Percentiles rank a stretch among this genome's conserved stretches.
Evolutionary conservation across 2,888 invertebrate genomes (phyloP).

Genomic region (Bombylius major): DNA sequence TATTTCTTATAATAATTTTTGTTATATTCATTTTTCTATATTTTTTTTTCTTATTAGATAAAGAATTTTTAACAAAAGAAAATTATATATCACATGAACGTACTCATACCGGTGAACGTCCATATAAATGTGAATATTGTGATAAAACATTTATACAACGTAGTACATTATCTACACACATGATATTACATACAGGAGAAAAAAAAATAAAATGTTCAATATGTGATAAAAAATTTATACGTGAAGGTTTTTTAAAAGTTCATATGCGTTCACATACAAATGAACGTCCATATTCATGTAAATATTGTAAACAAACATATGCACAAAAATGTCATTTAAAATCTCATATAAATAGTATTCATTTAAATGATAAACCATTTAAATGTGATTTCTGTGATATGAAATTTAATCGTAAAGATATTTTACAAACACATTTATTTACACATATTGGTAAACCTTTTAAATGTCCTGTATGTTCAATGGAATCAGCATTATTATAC

Average conservation of each 20-base stretch:
- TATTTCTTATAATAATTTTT: too few species aligned
- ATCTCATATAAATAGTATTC: background rate
- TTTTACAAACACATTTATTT: background rate
- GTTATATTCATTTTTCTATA: background rate
- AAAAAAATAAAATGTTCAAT: constrained; percentile 5
- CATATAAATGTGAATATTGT: constrained; percentile 2
- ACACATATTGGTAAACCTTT: constrained; percentile 1
- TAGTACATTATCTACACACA: constrained; percentile 2
- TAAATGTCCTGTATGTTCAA: background rate
- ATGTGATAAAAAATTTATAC: constrained; percentile 6
- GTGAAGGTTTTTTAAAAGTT: constrained; percentile 3
- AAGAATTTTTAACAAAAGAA: background rate
- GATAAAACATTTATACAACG: background rate
- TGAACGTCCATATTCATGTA: constrained; percentile 5
- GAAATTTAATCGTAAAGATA: background rate
- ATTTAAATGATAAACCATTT: background rate
- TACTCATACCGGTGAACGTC: constrained; percentile 3
- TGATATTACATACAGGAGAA: constrained; percentile 4
- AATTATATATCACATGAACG: background rate
- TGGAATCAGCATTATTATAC: background rate
- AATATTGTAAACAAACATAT: constrained; percentile 1
- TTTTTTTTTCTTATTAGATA: background rate
- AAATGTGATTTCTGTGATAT: constrained; percentile 1
- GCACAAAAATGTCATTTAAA: constrained; percentile 1
- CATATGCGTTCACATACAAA: constrained; percentile 6